Evolutionary conservation across 2,888 invertebrate species (phyloP), one percentile per base, ranked within the genome.

Genomic region (Pristionchus fissidentatus): DNA sequence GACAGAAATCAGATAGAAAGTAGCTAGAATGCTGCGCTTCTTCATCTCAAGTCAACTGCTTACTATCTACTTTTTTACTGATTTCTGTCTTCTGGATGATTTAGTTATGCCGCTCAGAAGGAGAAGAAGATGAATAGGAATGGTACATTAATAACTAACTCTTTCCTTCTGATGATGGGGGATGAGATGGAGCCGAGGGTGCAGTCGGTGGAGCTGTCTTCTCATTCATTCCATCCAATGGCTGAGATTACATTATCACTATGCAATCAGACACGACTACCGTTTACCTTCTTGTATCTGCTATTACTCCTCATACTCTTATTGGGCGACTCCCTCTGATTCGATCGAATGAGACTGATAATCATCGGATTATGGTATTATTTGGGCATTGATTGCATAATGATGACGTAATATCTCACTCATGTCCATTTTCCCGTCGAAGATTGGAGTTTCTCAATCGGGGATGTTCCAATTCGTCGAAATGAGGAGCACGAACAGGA

Each of bases 401-500:
- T n/a, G n/a, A n/a, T n/a, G n/a, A n/a, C n/a, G n/a, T 8, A 26
- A 5, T 8, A 60, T 22, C 62, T 62, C 29, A 62, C 62, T 35
- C 35, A 26, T 62, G 62, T n/a, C n/a, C n/a, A n/a, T n/a, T n/a
- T n/a, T n/a, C n/a, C n/a, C n/a, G n/a, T n/a, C n/a, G n/a, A n/a
- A n/a, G n/a, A n/a, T n/a, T n/a, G n/a, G n/a, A n/a, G 8, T 60
- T 60, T 7, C 62, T 13, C 19, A 10, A 19, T 22, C 62, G 62
- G 5, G 62, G 62, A 62, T 62, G 62, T 38, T 62, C 62, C 62
- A 38, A 13, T 5, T 62, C 62, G 19, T 62, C 62, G 38, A 62
- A 60, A 5, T 13, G 29, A 26, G 60, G 60, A 29, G 32, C 60
- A 60, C 60, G 60, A 13, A 62, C 5, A 4, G 35, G 62, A 35